Percentiles rank a stretch among this genome's conserved stretches.
These are phyloP conservation scores for Hypothenemus hampei DNA, from an alignment of 1,140 invertebrate genomes.

Conservation along the genomic window DNA sequence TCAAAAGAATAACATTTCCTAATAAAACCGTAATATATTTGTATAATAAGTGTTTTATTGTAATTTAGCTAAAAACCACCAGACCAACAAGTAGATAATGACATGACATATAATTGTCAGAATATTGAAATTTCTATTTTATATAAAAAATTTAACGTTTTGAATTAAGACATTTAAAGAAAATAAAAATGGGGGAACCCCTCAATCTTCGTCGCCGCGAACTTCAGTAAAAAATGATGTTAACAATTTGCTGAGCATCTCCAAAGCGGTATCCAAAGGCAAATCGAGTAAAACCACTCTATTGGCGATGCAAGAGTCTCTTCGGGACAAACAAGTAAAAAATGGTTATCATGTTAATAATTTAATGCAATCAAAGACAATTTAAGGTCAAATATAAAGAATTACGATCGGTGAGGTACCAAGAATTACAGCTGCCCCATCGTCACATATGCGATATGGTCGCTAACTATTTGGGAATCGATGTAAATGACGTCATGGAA, in stretches of 20 bases:
- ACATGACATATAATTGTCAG: background rate
- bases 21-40: background rate
- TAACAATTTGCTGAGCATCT: constrained; percentile 4
- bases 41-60: background rate
- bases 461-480: constrained; percentile 53
- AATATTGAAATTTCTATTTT: background rate
- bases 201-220: background rate
- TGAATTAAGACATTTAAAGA: background rate
- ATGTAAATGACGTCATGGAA: constrained; percentile 55
- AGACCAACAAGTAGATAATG: background rate
- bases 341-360: background rate
- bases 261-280: background rate
- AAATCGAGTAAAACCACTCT: constrained; percentile 25
- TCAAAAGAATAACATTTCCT: background rate
- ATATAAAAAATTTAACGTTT: background rate
- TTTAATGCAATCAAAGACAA: background rate
- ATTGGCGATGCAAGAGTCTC: constrained; percentile 32
- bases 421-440: constrained; percentile 52
- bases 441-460: constrained; percentile 60
- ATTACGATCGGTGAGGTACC: constrained; percentile 43
- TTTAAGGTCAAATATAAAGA: constrained; percentile 39
- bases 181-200: constrained; percentile 1
- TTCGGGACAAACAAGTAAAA: constrained; percentile 31
- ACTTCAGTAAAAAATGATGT: background rate
- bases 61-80: background rate